Evolutionary conservation across 2,113 vertebrate species (phyloP).

Genomic region (Nothocercus julius): DNA sequence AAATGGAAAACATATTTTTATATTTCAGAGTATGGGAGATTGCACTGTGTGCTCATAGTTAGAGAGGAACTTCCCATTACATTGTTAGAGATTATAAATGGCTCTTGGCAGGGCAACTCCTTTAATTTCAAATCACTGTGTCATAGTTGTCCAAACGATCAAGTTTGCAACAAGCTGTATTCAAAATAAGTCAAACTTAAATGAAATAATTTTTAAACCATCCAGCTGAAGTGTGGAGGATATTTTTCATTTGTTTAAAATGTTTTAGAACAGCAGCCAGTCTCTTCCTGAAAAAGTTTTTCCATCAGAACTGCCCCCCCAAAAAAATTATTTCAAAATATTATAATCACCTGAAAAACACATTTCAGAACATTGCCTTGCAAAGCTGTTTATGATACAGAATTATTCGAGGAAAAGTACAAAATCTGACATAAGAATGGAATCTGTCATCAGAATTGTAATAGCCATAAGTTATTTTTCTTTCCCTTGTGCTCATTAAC

Average conservation of each 20-base stretch:
- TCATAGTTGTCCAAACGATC: not conserved
- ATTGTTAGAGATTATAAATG: not conserved
- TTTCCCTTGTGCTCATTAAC: not conserved
- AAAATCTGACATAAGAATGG: not conserved
- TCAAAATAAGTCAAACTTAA: not conserved
- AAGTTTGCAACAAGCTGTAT: not conserved
- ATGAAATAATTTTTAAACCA: not conserved
- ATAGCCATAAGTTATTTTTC: constrained; percentile 3
- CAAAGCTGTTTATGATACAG: not conserved
- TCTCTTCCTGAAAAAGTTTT: not conserved
- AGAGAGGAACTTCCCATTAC: not conserved
- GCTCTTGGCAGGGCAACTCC: rapidly evolving
- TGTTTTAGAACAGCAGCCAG: not conserved
- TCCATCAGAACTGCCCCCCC: not conserved
- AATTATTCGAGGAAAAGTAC: not conserved
- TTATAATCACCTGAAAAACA: not conserved
- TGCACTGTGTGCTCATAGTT: not conserved
- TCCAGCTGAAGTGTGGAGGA: not conserved
- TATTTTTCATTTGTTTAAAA: not conserved
- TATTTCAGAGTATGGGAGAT: not conserved
- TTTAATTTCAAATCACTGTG: not conserved
- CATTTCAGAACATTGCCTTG: not conserved
- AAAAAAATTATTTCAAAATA: not conserved
- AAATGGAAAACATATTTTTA: not conserved
- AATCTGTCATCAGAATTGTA: not conserved